These are phyloP conservation scores for Scaptomyza reducta DNA, from an alignment of 2,888 invertebrate genomes.

Conservation along the genomic window DNA sequence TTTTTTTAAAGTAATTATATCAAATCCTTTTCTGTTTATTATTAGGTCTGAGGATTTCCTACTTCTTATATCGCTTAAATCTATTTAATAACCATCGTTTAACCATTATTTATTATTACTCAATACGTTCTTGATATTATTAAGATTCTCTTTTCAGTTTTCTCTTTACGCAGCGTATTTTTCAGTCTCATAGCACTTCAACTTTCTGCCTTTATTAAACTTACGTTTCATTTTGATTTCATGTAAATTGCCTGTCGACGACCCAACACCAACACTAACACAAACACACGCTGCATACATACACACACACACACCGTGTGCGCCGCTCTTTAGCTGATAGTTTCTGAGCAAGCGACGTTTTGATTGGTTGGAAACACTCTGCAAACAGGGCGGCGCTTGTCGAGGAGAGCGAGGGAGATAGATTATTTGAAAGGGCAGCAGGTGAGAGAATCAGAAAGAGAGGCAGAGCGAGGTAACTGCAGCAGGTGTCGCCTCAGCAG, in stretches of 20 bases:
- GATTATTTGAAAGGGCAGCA: slow-evolving; percentile 8
- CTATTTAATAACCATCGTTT: no score
- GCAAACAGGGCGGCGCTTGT: slow-evolving; percentile 45
- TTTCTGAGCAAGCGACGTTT: slow-evolving; percentile 24
- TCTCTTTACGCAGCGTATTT: slow-evolving; percentile 3
- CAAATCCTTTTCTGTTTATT: no score
- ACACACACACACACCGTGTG: slow-evolving; percentile 3
- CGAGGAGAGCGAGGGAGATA: not conserved
- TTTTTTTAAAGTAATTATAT: no score
- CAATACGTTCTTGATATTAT: no score
- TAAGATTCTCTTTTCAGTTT: no score
- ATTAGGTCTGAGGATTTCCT: no score
- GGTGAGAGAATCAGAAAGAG: slow-evolving; percentile 17
- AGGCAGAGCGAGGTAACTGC: slow-evolving; percentile 8
- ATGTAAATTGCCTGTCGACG: slow-evolving; percentile 77
- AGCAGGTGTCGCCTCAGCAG: slow-evolving; percentile 69
- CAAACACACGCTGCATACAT: slow-evolving; percentile 19
- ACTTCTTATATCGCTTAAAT: no score
- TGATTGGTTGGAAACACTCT: slow-evolving; percentile 38
- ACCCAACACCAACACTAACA: slow-evolving; percentile 66
- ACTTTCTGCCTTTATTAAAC: slow-evolving; percentile 32
- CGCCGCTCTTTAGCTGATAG: slow-evolving; percentile 16
- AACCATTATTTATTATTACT: no score
- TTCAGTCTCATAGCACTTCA: slow-evolving; percentile 14
- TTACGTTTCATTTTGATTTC: slow-evolving; percentile 77